Conservation (phyloP, 2,797 vertebrate species). For the Catharus ustulatus region DNA sequence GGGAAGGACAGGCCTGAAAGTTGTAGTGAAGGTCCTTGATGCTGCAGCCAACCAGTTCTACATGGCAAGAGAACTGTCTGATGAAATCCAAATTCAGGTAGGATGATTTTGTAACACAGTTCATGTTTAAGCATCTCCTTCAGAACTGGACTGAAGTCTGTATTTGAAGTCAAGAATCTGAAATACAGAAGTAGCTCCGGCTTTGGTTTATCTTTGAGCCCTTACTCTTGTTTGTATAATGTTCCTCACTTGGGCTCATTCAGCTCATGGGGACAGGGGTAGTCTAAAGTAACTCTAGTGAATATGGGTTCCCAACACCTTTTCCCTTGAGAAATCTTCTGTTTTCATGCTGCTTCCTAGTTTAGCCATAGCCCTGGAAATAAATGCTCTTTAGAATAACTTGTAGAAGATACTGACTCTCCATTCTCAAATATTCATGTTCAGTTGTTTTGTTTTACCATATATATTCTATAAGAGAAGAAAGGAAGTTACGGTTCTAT, state of each 20-base stretch:
- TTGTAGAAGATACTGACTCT: neutral
- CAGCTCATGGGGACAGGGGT: neutral
- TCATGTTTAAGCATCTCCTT: neutral
- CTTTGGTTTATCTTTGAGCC: neutral
- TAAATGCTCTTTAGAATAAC: neutral
- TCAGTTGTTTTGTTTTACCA: neutral
- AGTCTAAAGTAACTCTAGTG: neutral
- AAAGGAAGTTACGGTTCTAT: neutral
- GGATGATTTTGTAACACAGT: neutral
- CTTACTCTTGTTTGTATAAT: neutral
- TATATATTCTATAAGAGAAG: neutral
- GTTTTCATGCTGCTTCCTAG: neutral
- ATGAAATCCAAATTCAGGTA: slow-evolving; percentile 84
- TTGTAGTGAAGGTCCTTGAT: slow-evolving; percentile 76
- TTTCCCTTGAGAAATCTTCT: neutral
- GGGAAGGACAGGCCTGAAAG: slow-evolving; percentile 78
- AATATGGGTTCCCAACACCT: neutral
- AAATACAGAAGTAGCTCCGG: neutral
- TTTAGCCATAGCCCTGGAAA: neutral
- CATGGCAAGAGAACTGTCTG: slow-evolving; percentile 70
- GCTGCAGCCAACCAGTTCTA: slow-evolving; percentile 74
- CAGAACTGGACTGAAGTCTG: neutral
- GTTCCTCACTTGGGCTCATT: neutral
- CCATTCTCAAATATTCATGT: neutral
- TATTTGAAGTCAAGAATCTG: neutral